A percentile compares a stretch with the other conserved stretches of the same genome.
Evolutionary conservation across 2,797 vertebrate genomes (phyloP).

Genomic region (Cirrhinus mrigala): DNA sequence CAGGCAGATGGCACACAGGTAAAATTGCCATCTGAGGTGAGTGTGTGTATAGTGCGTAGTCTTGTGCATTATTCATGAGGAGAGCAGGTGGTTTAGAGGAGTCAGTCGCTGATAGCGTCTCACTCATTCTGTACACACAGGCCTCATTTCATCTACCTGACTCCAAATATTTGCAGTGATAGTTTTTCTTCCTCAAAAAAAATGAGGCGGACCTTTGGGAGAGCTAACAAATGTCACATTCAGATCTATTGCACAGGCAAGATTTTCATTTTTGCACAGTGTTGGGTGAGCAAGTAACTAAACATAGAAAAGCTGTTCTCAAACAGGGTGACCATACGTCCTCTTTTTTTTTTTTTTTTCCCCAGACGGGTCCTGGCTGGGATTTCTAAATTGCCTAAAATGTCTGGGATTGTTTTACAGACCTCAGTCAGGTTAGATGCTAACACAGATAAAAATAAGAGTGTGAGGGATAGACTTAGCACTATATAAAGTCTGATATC

Average conservation of each 20-base stretch:
- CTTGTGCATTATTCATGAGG: conserved; percentile 55
- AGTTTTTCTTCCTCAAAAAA: conserved; percentile 46
- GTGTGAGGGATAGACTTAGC: background rate
- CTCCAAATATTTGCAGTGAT: conserved; percentile 53
- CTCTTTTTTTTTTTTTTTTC: background rate
- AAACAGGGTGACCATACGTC: background rate
- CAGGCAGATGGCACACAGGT: conserved; percentile 49
- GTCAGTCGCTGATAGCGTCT: conserved; percentile 36
- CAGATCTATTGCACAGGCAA: conserved; percentile 29
- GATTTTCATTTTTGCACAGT: conserved; percentile 35
- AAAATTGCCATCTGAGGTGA: conserved; percentile 39
- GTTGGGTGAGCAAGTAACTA: conserved; percentile 20
- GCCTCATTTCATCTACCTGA: conserved; percentile 52
- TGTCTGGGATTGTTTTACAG: background rate
- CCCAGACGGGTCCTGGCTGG: background rate
- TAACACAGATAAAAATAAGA: background rate
- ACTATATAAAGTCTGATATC: background rate
- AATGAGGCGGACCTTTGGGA: conserved; percentile 36
- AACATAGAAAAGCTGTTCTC: conserved; percentile 8
- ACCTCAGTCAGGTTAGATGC: background rate
- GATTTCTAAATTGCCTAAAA: conserved; percentile 1
- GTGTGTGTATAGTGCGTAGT: conserved; percentile 39
- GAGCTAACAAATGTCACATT: conserved; percentile 51
- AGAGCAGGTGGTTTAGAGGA: conserved; percentile 55
- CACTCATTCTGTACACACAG: conserved; percentile 30